phyloP scores from a whole-genome alignment of 2,113 vertebrate species.

The Channa maculata region DNA sequence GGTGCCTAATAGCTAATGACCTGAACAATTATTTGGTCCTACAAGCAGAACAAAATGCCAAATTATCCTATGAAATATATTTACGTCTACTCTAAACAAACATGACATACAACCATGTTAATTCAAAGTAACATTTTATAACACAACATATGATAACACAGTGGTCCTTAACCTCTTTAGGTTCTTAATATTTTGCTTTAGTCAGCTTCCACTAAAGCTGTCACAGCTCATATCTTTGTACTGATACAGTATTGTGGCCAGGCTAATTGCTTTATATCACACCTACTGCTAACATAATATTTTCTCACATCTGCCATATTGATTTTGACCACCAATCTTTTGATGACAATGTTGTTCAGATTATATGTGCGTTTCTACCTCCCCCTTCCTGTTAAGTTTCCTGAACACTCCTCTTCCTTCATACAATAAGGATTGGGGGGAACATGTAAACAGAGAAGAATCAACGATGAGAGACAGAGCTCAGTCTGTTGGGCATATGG shows the following conservation, averaged over 20 bases:
- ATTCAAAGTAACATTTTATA: too few relatives aligned
- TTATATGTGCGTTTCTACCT: neutral
- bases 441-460: constrained; percentile 37
- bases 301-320: neutral
- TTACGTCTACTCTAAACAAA: too few relatives aligned
- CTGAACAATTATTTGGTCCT: too few relatives aligned
- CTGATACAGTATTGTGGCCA: neutral
- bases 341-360: neutral
- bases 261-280: neutral
- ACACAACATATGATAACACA: too few relatives aligned
- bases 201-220: neutral
- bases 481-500: constrained; percentile 73
- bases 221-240: neutral
- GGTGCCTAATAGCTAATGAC: too few relatives aligned
- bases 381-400: constrained; percentile 17
- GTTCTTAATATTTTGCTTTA: neutral
- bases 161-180: too few relatives aligned
- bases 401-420: constrained; percentile 25
- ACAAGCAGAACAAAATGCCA: too few relatives aligned
- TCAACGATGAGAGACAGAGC: constrained; percentile 52
- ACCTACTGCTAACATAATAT: neutral
- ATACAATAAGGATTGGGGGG: constrained; percentile 8
- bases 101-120: too few relatives aligned
- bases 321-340: constrained; percentile 2
- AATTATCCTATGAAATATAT: too few relatives aligned